These are phyloP conservation scores for Tonatia bakeri DNA, from an alignment of 2,113 vertebrate genomes.

Conservation along the genomic window DNA sequence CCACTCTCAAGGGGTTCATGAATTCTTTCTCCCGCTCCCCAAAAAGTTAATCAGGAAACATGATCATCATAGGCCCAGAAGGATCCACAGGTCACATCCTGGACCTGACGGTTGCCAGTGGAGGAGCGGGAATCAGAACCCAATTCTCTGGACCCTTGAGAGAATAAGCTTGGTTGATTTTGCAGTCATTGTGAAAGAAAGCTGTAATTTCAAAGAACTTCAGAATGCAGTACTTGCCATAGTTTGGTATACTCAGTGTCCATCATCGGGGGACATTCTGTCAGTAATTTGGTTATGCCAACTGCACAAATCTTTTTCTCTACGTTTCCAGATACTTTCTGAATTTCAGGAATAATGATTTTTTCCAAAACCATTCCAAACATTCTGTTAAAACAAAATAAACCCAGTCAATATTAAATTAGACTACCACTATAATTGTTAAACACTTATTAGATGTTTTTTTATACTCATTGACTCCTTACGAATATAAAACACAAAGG, in stretches of 20 bases:
- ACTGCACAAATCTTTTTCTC: conserved; percentile 99
- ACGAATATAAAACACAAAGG: not conserved
- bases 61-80: not conserved
- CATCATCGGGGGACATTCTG: conserved; percentile 98
- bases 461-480: not conserved
- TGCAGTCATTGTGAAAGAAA: not conserved
- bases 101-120: not conserved
- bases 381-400: conserved; percentile 86
- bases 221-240: conserved; percentile 83
- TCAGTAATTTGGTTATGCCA: conserved; percentile 95
- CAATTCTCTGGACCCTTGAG: not conserved
- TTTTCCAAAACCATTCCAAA: conserved; percentile 99
- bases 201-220: not conserved
- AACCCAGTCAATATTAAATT: conserved; percentile 8
- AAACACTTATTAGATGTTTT: not conserved
- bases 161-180: not conserved
- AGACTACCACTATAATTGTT: not conserved
- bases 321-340: conserved; percentile 95
- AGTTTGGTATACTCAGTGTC: conserved; percentile 98
- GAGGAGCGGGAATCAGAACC: not conserved
- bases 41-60: not conserved
- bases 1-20: not conserved
- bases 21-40: too few species aligned
- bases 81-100: not conserved
- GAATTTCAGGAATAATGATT: conserved; percentile 97